These are phyloP conservation scores for Pollimyrus isidori DNA, from an alignment of 2,113 vertebrate species.

Conservation along the genomic window DNA sequence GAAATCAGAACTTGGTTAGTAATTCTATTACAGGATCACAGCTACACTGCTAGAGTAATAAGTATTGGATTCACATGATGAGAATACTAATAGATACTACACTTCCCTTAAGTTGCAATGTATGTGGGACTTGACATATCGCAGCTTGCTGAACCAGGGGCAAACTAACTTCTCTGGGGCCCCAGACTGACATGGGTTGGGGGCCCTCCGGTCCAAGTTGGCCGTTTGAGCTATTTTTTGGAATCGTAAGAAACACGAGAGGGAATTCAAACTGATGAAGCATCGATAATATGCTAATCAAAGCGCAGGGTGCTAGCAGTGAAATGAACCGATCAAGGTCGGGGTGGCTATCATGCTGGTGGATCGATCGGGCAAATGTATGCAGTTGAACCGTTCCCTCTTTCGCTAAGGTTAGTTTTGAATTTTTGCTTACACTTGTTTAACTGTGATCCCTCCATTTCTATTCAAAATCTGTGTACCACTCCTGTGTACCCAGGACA, in stretches of 20 bases:
- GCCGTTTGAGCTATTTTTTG: not conserved
- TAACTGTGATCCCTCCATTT: not conserved
- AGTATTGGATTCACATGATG: not conserved
- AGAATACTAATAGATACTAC: not conserved
- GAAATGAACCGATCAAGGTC: not conserved
- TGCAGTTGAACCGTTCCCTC: too few species aligned
- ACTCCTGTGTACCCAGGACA: not conserved
- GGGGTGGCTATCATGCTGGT: not conserved
- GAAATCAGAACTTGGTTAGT: constrained; percentile 7
- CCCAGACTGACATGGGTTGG: not conserved
- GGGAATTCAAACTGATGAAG: not conserved
- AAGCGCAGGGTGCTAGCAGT: not conserved
- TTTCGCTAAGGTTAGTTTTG: not conserved
- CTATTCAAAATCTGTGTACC: not conserved
- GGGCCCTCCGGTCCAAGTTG: not conserved
- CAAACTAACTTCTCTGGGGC: not conserved
- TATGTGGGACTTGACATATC: not conserved
- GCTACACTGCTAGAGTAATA: not conserved
- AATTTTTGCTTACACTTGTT: not conserved
- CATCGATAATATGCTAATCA: not conserved
- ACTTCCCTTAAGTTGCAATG: not conserved
- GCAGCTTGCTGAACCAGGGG: not conserved
- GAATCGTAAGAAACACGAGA: not conserved
- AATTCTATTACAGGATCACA: not conserved
- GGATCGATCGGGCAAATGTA: not conserved